phyloP scores from a whole-genome alignment of 2,888 invertebrate genomes.

The Aproaerema taeniolella region DNA sequence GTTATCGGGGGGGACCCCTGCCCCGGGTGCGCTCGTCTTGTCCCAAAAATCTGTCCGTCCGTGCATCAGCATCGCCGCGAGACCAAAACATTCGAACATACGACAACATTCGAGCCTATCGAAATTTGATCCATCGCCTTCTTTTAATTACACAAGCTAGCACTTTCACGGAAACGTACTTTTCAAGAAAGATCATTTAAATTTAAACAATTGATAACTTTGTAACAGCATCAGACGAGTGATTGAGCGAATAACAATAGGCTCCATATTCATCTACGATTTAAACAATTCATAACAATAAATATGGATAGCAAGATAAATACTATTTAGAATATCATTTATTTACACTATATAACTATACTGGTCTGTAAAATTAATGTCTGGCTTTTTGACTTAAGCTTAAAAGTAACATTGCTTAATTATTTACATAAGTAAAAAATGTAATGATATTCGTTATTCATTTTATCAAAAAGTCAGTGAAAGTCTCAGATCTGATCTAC shows the following conservation, averaged over 20 bases:
- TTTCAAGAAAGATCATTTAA: too few relatives aligned
- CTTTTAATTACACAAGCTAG: too few relatives aligned
- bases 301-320: slow-evolving; percentile 6
- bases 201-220: too few relatives aligned
- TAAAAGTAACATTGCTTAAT: slow-evolving; percentile 10
- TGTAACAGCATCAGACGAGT: too few relatives aligned
- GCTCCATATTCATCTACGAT: too few relatives aligned
- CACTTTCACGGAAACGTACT: too few relatives aligned
- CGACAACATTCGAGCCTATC: slow-evolving; percentile 1
- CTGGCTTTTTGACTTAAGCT: slow-evolving; percentile 7
- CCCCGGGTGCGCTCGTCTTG: background rate
- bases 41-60: slow-evolving; percentile 46
- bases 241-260: slow-evolving; percentile 2
- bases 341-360: slow-evolving; percentile 8
- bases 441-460: too few relatives aligned
- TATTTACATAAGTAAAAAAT: slow-evolving; percentile 7
- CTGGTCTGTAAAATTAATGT: slow-evolving; percentile 5
- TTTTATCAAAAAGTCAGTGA: too few relatives aligned
- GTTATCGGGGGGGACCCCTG: background rate
- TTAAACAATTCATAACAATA: slow-evolving; percentile 7
- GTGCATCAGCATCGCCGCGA: slow-evolving; percentile 33
- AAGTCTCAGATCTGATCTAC: too few relatives aligned
- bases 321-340: slow-evolving; percentile 8
- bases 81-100: slow-evolving; percentile 3
- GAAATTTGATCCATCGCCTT: background rate